Percentiles rank a stretch among this genome's conserved stretches.
These are phyloP conservation scores for Limenitis camilla DNA, from an alignment of 2,888 invertebrate genomes.

Conservation along the genomic window DNA sequence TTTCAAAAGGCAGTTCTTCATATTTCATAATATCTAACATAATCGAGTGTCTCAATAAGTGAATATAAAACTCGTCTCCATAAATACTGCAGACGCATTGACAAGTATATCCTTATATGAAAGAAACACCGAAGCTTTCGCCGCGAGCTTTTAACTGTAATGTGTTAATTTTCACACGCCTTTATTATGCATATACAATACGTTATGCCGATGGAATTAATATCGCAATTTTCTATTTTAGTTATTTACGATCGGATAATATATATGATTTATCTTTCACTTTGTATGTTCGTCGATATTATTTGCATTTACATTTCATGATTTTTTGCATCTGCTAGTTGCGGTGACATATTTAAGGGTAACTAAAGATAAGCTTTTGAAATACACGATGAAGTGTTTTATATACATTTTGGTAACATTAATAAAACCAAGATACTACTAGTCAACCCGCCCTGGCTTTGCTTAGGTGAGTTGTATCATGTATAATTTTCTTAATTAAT, in stretches of 20 bases:
- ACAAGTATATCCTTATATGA: slow-evolving; percentile 3
- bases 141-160: slow-evolving; percentile 21
- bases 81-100: background rate
- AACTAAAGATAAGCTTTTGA: too few species aligned
- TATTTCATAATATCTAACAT: too few species aligned
- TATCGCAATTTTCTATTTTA: slow-evolving; percentile 19
- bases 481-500: too few species aligned
- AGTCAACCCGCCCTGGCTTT: too few species aligned
- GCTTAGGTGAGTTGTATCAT: too few species aligned
- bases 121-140: slow-evolving; percentile 15
- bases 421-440: too few species aligned
- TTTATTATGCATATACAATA: slow-evolving; percentile 19
- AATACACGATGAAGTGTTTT: too few species aligned
- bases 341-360: too few species aligned
- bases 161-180: slow-evolving; percentile 24
- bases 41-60: background rate
- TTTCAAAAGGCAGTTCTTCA: too few species aligned
- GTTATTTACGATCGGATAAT: slow-evolving; percentile 2
- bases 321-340: too few species aligned
- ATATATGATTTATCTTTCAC: background rate
- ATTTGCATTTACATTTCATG: background rate
- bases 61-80: background rate
- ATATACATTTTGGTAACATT: too few species aligned
- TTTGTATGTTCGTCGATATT: background rate
- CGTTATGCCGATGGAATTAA: slow-evolving; percentile 17